A percentile compares a stretch with the other conserved stretches of the same genome.
Evolutionary conservation across 2,797 vertebrate genomes (phyloP).

Genomic region (Sus cebifrons): DNA sequence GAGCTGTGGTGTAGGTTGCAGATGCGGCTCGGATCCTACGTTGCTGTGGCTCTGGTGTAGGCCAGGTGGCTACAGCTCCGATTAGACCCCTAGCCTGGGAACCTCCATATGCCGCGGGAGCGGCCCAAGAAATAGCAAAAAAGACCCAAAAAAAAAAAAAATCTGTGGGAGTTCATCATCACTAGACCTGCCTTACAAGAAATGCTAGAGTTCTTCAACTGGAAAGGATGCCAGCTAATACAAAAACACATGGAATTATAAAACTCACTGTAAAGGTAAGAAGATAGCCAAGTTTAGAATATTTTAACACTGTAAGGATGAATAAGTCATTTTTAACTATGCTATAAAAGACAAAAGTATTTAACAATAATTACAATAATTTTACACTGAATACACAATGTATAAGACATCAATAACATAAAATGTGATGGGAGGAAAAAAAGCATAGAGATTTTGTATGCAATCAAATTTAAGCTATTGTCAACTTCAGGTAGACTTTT

Average conservation of each 20-base stretch:
- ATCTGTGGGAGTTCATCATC: not conserved
- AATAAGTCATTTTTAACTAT: slow-evolving; percentile 8
- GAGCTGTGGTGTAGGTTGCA: too few species aligned
- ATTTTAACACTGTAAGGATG: not conserved
- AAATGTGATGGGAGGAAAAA: not conserved
- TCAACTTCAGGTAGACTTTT: not conserved
- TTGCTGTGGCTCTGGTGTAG: too few species aligned
- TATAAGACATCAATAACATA: not conserved
- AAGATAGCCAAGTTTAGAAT: not conserved
- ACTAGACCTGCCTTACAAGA: not conserved
- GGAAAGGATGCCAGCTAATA: not conserved
- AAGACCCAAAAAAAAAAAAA: too few species aligned
- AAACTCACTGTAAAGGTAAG: not conserved
- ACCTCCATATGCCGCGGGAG: too few species aligned
- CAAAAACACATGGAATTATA: not conserved
- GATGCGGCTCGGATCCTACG: too few species aligned
- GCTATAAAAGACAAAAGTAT: not conserved
- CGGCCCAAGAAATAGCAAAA: too few species aligned
- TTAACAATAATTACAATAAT: not conserved
- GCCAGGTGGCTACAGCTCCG: too few species aligned
- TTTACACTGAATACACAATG: not conserved
- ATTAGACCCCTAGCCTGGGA: too few species aligned
- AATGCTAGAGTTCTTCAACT: slow-evolving; percentile 7
- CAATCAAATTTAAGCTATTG: not conserved
- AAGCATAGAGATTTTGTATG: not conserved